phyloP scores from a whole-genome alignment of 2,888 invertebrate species.

The Andrena marginata region DNA sequence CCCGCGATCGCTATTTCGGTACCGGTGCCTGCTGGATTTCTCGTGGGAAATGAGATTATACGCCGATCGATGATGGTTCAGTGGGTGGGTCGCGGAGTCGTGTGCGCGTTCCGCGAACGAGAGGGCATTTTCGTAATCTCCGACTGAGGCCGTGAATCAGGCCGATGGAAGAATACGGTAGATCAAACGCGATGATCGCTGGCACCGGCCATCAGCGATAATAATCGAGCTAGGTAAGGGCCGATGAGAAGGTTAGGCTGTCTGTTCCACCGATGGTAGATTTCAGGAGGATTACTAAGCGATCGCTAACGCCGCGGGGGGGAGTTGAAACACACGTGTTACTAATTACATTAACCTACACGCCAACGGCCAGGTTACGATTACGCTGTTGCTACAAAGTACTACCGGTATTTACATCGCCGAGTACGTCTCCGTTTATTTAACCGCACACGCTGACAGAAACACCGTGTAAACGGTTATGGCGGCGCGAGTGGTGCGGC shows the following conservation, averaged over 20 bases:
- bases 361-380: constrained; percentile 9
- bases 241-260: too few relatives aligned
- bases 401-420: constrained; percentile 36
- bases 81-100: too few relatives aligned
- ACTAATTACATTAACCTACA: constrained; percentile 32
- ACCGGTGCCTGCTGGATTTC: too few relatives aligned
- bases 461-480: constrained; percentile 57
- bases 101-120: too few relatives aligned
- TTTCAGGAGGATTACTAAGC: not conserved
- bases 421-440: constrained; percentile 40
- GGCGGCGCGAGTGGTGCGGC: constrained; percentile 29
- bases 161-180: too few relatives aligned
- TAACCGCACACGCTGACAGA: constrained; percentile 30
- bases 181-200: too few relatives aligned
- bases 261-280: not conserved
- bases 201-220: too few relatives aligned
- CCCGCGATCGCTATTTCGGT: not conserved
- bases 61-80: too few relatives aligned
- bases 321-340: not conserved
- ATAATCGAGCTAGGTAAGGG: too few relatives aligned
- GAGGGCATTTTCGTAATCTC: too few relatives aligned
- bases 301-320: not conserved
- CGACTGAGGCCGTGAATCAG: too few relatives aligned
- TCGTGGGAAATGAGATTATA: too few relatives aligned
- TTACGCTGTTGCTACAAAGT: constrained; percentile 35